Conservation (phyloP, 2,113 vertebrate species). For the Hipposideros armiger region DNA sequence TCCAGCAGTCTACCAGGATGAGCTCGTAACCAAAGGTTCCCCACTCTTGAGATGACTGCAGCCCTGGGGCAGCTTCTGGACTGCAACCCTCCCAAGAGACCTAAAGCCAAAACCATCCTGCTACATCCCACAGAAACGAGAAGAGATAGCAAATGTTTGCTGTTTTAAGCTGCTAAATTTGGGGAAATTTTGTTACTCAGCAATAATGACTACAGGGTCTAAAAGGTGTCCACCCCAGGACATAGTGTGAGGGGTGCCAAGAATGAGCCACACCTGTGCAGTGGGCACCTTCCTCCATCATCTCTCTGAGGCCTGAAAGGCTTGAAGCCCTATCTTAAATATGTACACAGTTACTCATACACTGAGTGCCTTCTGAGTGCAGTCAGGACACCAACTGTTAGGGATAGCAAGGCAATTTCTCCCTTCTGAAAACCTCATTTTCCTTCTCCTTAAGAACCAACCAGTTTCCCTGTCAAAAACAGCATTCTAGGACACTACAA, state of each 20-base stretch:
- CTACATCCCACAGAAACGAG: background rate
- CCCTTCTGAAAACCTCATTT: slow-evolving; percentile 18
- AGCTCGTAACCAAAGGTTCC: background rate
- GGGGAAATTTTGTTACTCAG: background rate
- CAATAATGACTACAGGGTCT: background rate
- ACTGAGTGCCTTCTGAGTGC: background rate
- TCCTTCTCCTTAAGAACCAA: background rate
- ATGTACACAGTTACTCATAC: background rate
- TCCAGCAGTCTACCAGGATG: background rate
- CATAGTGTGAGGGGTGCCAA: background rate
- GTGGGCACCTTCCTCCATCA: too few species aligned
- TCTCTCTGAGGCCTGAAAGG: background rate
- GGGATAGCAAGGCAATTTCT: background rate
- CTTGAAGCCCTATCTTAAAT: background rate
- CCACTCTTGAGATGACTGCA: background rate
- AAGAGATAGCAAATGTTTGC: background rate
- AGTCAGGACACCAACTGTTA: background rate
- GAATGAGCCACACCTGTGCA: background rate
- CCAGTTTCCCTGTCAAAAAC: slow-evolving; percentile 20
- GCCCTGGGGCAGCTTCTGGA: background rate
- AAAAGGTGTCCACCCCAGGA: background rate
- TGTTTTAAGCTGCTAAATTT: background rate
- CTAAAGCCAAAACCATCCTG: background rate
- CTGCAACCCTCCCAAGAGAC: background rate
- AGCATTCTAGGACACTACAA: slow-evolving; percentile 40